Percentiles rank a stretch among this genome's conserved stretches.
These are phyloP conservation scores for Pseudopleuronectes americanus DNA, from an alignment of 2,797 vertebrate species.

Conservation along the genomic window DNA sequence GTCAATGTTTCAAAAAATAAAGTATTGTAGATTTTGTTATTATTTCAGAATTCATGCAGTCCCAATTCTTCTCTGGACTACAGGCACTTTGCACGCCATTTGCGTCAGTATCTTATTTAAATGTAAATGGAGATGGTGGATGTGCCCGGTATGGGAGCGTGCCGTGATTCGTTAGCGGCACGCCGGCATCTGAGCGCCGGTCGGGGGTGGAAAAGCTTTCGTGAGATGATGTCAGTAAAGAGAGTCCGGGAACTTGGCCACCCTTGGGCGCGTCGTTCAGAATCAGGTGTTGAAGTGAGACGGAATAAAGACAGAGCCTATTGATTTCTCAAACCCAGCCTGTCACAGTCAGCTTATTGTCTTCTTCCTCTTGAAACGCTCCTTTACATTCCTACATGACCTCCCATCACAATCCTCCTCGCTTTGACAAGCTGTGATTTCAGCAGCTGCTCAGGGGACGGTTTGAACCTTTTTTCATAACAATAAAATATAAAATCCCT, in stretches of 20 bases:
- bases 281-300: conserved; percentile 72
- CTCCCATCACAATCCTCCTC: conserved; percentile 60
- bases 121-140: conserved; percentile 47
- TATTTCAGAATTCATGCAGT: conserved; percentile 19
- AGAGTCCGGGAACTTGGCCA: conserved; percentile 36
- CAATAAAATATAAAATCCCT: neutral
- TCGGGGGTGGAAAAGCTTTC: conserved; percentile 43
- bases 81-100: conserved; percentile 17
- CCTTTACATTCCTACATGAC: conserved; percentile 66
- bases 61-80: conserved; percentile 18
- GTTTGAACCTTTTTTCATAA: conserved; percentile 24
- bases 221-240: conserved; percentile 50
- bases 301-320: conserved; percentile 72
- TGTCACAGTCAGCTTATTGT: conserved; percentile 74
- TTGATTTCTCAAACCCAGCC: conserved; percentile 77
- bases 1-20: conserved; percentile 4
- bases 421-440: conserved; percentile 50
- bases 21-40: conserved; percentile 15
- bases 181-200: conserved; percentile 25
- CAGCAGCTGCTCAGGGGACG: conserved; percentile 50
- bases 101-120: conserved; percentile 37
- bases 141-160: neutral
- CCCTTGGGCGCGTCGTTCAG: conserved; percentile 55
- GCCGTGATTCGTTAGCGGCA: conserved; percentile 15
- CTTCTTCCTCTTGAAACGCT: conserved; percentile 70